phyloP scores from a whole-genome alignment of 2,797 vertebrate species.

The Sebastes itinus region DNA sequence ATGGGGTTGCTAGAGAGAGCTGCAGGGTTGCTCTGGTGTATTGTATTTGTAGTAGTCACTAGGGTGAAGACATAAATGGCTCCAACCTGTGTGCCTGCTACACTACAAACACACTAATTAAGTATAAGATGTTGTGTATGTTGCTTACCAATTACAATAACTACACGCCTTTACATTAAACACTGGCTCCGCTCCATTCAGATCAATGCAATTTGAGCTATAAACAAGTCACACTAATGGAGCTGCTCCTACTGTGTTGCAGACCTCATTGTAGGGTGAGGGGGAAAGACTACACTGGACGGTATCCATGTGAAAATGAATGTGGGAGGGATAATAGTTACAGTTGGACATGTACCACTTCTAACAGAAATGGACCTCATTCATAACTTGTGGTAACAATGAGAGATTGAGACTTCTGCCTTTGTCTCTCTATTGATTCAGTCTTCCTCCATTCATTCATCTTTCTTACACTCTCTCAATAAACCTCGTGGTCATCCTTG shows the following conservation, averaged over 20 bases:
- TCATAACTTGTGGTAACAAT: conserved; percentile 27
- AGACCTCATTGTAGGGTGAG: not conserved
- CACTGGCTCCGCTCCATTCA: not conserved
- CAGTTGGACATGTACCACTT: not conserved
- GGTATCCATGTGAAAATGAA: not conserved
- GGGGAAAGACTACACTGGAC: not conserved
- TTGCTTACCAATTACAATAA: not conserved
- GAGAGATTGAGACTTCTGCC: conserved; percentile 27
- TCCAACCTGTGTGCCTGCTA: not conserved
- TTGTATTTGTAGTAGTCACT: not conserved
- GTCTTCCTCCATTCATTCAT: conserved; percentile 36
- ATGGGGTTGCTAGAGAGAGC: not conserved
- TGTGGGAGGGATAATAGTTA: not conserved
- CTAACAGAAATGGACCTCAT: conserved; percentile 6
- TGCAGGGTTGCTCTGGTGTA: not conserved
- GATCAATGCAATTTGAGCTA: not conserved
- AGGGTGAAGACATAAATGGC: not conserved
- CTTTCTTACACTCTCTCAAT: conserved; percentile 21
- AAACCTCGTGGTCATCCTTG: not conserved
- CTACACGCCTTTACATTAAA: not conserved
- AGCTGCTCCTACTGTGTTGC: not conserved
- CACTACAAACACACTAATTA: not conserved
- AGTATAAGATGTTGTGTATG: not conserved
- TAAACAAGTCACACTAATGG: not conserved
- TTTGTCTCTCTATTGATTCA: conserved; percentile 37